Evolutionary conservation across 2,888 invertebrate species (phyloP).

Genomic region (Yponomeuta evonymella): DNA sequence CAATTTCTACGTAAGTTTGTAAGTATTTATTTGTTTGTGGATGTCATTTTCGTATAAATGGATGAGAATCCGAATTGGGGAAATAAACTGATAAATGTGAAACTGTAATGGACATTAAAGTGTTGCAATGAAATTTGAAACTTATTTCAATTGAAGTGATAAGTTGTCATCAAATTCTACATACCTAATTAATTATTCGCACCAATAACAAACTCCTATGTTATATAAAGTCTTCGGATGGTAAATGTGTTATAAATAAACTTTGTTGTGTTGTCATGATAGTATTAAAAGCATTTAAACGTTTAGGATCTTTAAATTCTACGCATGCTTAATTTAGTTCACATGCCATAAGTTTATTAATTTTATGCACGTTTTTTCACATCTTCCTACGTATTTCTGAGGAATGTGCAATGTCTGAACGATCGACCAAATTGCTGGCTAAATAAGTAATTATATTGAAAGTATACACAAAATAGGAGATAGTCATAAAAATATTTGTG

Average conservation of each 20-base stretch:
- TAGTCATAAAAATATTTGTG: constrained; percentile 7
- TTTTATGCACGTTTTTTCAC: background rate
- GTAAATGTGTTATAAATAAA: background rate
- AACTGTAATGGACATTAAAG: background rate
- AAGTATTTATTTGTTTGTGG: background rate
- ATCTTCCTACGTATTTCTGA: background rate
- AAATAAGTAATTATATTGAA: background rate
- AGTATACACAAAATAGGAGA: background rate
- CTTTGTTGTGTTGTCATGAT: constrained; percentile 1
- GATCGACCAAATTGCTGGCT: background rate
- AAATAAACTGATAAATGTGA: too few species aligned
- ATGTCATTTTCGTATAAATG: too few species aligned
- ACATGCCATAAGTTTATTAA: background rate
- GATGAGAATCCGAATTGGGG: too few species aligned
- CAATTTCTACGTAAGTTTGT: background rate
- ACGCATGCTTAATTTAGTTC: background rate
- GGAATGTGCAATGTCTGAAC: background rate
- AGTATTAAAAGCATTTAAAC: constrained; percentile 10
- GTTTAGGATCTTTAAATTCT: background rate
- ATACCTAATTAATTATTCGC: background rate
- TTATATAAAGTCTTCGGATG: background rate
- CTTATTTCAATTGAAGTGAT: background rate
- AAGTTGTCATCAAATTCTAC: background rate
- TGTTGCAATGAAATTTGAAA: too few species aligned
- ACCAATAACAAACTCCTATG: background rate